Base-by-base conservation (phyloP, 2,888 invertebrate species). In the Lasioglossum morio region DNA sequence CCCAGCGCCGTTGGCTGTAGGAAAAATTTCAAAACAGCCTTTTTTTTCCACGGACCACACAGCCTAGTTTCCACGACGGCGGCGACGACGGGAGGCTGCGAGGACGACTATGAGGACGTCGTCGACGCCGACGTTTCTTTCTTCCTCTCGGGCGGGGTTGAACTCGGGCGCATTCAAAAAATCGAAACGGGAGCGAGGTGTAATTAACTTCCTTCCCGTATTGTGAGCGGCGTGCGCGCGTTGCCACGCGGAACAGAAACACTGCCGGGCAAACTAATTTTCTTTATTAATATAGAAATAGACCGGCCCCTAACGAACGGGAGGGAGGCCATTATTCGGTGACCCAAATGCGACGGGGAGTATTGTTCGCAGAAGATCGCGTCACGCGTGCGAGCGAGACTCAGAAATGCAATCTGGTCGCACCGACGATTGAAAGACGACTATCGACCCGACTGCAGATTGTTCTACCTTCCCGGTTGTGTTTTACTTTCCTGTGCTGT, bases 131-230 rank as follows among this genome's bases (percentile, higher is more conserved):
- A 34, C 48, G 72, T 70, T 60, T 78, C 75, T 81, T 79, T 76
- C 72, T 43, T 43, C 23, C 46, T 7, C 86, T 34, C 75, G 79
- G 30, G 8, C 79, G 48, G 46, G 69, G n/a, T n/a, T n/a, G n/a
- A n/a, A 23, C 77, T 74, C 60, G 60, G 60, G n/a, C 27, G 27
- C 27, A 87, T 87, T 87, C 48, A 79, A 87, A 86, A 83, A 86
- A 83, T 87, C 87, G 77, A 83, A 87, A 86, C 63, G 83, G 34
- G 86, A 86, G 37, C 87, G 83, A 83, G 79, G 86, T 86, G 86
- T 87, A 87, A 87, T 87, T 86, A 87, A 87, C 86, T 83, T 86
- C 87, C 74, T 87, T 78, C 48, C 70, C 53, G 79, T 70, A 86
- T 85, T 87, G 87, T 86, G 66, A 40, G 34, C 14, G 37, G 30